Percentiles rank a stretch among this genome's conserved stretches.
These are phyloP conservation scores for Nasonia giraulti DNA, from an alignment of 1,140 invertebrate species.

Conservation along the genomic window DNA sequence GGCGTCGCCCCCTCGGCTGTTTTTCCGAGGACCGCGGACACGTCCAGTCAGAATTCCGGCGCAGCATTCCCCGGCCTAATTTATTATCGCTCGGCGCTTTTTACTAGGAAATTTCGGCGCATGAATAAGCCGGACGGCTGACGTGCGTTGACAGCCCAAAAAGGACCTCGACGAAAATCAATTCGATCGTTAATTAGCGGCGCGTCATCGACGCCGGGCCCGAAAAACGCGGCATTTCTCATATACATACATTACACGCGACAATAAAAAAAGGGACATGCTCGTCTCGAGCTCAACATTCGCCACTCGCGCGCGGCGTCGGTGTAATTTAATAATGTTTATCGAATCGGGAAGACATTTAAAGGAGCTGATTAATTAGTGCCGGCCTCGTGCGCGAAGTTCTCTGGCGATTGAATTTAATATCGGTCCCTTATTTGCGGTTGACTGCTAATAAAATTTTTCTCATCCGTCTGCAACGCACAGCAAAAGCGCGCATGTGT, in stretches of 20 bases:
- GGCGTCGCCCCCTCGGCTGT: too few relatives aligned
- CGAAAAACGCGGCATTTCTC: slow-evolving; percentile 45
- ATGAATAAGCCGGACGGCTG: not conserved
- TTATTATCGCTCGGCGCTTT: slow-evolving; percentile 19
- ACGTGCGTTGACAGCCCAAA: not conserved
- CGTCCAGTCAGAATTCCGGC: not conserved
- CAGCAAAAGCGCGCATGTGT: not conserved
- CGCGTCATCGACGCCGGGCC: not conserved
- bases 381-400: not conserved
- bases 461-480: slow-evolving; percentile 6
- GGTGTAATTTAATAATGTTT: not conserved
- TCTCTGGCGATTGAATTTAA: not conserved
- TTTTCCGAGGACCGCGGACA: not conserved
- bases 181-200: slow-evolving; percentile 45
- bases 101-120: slow-evolving; percentile 29
- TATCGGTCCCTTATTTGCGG: not conserved
- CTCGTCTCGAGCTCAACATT: not conserved
- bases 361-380: not conserved
- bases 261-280: not conserved
- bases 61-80: slow-evolving; percentile 25
- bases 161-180: slow-evolving; percentile 19
- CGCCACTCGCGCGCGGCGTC: not conserved
- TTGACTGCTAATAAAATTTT: slow-evolving; percentile 4
- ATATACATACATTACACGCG: slow-evolving; percentile 4
- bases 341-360: not conserved